Conservation (phyloP, 2,113 vertebrate species). For the Dipodomys spectabilis region DNA sequence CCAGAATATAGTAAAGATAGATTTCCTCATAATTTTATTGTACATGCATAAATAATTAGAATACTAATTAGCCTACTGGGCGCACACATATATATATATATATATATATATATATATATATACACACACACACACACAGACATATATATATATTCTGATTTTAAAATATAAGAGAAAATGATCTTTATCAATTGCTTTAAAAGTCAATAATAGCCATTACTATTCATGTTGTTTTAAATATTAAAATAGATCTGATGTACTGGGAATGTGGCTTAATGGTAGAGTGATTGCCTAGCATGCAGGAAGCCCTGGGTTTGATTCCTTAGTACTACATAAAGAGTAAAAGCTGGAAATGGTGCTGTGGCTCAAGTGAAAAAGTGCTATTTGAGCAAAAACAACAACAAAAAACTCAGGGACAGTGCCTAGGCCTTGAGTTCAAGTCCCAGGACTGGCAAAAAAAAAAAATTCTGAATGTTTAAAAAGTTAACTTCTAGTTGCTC, state of each 20-base stretch:
- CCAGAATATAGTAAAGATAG: conserved; percentile 31
- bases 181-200: conserved; percentile 23
- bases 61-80: conserved; percentile 21
- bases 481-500: conserved; percentile 23
- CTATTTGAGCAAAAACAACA: too few species aligned
- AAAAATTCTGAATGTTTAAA: background rate
- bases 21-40: conserved; percentile 35
- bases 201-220: background rate
- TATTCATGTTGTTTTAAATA: conserved; percentile 32
- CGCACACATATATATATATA: background rate
- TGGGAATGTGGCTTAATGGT: too few species aligned
- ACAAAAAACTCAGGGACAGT: too few species aligned
- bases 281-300: too few species aligned
- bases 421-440: too few species aligned
- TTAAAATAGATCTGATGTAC: background rate
- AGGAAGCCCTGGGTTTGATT: too few species aligned
- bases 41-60: conserved; percentile 3
- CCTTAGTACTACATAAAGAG: too few species aligned
- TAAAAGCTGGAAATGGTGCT: too few species aligned
- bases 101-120: too few species aligned
- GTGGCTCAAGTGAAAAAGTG: too few species aligned
- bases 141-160: background rate
- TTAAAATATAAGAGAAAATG: conserved; percentile 18
- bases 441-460: too few species aligned
- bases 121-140: background rate